Evolutionary conservation across 2,888 invertebrate species (phyloP).

Genomic region (Lasioglossum marginatum): DNA sequence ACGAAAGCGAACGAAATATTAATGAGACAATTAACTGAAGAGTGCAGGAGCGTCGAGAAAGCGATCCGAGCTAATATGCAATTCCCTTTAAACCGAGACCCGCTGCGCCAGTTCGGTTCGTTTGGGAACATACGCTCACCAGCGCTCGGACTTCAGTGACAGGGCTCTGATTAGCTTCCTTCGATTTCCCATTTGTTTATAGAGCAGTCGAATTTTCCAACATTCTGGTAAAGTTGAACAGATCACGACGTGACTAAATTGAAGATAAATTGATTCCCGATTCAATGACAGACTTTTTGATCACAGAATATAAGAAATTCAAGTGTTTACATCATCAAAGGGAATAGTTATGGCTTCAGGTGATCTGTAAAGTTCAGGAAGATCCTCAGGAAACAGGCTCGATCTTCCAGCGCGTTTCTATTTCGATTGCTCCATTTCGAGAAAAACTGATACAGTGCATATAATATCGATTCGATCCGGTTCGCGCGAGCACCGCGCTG

Average conservation of each 20-base stretch:
- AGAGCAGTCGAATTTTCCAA: background rate
- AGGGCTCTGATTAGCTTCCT: background rate
- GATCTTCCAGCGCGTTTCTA: background rate
- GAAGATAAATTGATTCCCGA: background rate
- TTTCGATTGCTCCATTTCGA: background rate
- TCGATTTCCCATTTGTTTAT: background rate
- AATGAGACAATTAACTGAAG: slow-evolving; percentile 2
- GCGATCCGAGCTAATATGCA: background rate
- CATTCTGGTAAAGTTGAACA: background rate
- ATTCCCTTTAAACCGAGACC: slow-evolving; percentile 4
- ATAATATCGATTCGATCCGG: background rate
- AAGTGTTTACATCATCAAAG: background rate
- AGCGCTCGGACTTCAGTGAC: background rate
- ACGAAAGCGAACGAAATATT: background rate
- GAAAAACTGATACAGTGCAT: background rate
- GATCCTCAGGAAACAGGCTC: background rate
- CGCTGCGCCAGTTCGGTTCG: background rate
- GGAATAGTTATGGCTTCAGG: too few species aligned
- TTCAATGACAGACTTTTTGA: background rate
- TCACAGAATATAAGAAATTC: background rate
- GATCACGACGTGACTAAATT: background rate
- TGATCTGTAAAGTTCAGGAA: background rate
- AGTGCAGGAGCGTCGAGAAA: background rate
- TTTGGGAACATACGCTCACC: background rate
- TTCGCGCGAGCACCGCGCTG: background rate